phyloP scores from a whole-genome alignment of 2,113 vertebrate species.

The Brachyhypopomus gauderio region DNA sequence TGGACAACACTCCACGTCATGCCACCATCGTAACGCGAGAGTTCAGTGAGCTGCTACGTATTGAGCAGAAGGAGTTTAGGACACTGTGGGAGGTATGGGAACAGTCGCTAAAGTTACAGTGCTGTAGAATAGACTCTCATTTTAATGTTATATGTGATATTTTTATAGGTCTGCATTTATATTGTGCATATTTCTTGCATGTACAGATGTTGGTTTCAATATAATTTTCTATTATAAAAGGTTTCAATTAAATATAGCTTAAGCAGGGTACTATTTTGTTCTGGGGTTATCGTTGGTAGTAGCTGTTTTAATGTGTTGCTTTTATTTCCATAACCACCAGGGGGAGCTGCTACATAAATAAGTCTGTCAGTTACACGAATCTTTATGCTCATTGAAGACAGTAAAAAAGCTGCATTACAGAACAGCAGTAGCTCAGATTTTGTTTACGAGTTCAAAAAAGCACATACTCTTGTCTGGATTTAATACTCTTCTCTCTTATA shows the following conservation, averaged over 20 bases:
- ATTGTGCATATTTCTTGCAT: background rate
- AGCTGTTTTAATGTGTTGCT: slow-evolving; percentile 2
- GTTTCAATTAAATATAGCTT: background rate
- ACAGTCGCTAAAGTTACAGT: slow-evolving; percentile 20
- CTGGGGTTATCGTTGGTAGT: background rate
- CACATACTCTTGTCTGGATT: background rate
- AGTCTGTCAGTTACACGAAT: background rate
- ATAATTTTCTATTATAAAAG: background rate
- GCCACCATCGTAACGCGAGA: slow-evolving; percentile 95
- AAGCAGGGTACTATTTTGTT: background rate
- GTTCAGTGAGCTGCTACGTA: slow-evolving; percentile 89
- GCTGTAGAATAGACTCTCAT: background rate
- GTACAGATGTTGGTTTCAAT: background rate
- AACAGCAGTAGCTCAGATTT: background rate
- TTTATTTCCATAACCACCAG: slow-evolving; percentile 62
- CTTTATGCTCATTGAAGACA: background rate
- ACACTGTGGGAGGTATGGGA: slow-evolving; percentile 92
- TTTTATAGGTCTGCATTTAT: background rate
- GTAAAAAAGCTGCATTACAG: background rate
- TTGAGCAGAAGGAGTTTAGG: slow-evolving; percentile 95
- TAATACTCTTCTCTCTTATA: too few species aligned
- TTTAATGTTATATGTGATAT: background rate
- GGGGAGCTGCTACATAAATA: slow-evolving; percentile 54
- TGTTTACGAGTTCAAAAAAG: background rate
- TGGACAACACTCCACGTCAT: slow-evolving; percentile 96